These are phyloP conservation scores for Cecidostiba fungosa DNA, from an alignment of 2,888 invertebrate species.

Conservation along the genomic window DNA sequence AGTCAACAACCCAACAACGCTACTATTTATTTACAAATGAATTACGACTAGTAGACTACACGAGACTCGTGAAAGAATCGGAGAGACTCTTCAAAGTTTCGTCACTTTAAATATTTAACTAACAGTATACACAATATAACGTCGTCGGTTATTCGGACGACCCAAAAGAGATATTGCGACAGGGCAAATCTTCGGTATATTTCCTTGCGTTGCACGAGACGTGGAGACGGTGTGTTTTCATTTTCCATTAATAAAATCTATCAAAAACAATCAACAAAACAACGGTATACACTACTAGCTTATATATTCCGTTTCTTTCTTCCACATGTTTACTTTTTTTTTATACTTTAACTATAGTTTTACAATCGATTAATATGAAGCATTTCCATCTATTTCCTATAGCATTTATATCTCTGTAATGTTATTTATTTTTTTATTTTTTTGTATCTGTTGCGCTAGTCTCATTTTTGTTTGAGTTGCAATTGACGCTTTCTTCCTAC, in stretches of 20 bases:
- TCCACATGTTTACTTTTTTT: slow-evolving; percentile 17
- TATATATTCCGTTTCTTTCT: slow-evolving; percentile 32
- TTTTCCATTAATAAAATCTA: slow-evolving; percentile 76
- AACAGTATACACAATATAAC: slow-evolving; percentile 48
- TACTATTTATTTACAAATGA: slow-evolving; percentile 61
- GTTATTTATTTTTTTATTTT: slow-evolving; percentile 29
- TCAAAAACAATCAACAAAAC: slow-evolving; percentile 79
- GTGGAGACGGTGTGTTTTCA: slow-evolving; percentile 70
- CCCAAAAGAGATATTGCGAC: slow-evolving; percentile 30
- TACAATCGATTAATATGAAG: slow-evolving; percentile 60
- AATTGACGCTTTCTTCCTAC: slow-evolving; percentile 61
- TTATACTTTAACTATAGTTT: slow-evolving; percentile 54
- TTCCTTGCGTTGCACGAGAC: slow-evolving; percentile 69
- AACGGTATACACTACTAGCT: slow-evolving; percentile 72
- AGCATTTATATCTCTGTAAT: slow-evolving; percentile 53
- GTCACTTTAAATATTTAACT: slow-evolving; percentile 42
- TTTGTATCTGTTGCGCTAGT: slow-evolving; percentile 37
- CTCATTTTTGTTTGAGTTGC: slow-evolving; percentile 51
- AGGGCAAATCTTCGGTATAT: slow-evolving; percentile 56
- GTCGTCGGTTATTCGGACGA: slow-evolving; percentile 3
- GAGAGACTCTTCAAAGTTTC: slow-evolving; percentile 41
- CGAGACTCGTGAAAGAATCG: slow-evolving; percentile 40
- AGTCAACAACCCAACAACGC: slow-evolving; percentile 48
- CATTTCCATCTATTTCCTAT: slow-evolving; percentile 52
- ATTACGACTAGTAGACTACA: slow-evolving; percentile 48